Evolutionary conservation across 2,888 invertebrate genomes (phyloP).

Genomic region (Caenorhabditis auriculariae): DNA sequence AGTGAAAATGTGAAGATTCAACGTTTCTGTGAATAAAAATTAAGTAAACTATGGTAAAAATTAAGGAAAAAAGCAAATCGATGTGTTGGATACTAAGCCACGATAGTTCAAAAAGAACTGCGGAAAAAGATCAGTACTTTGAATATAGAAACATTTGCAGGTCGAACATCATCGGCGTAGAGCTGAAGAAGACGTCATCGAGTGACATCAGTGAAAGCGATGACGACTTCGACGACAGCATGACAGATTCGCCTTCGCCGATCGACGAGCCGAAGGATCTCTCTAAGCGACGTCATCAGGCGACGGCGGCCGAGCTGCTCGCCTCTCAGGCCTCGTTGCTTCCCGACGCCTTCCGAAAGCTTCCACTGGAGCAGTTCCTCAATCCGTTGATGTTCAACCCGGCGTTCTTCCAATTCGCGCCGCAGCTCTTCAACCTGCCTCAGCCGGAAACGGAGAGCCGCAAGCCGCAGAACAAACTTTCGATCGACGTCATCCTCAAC

Average conservation of each 20-base stretch:
- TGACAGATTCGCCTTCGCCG: constrained; percentile 47
- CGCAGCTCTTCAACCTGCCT: constrained; percentile 12
- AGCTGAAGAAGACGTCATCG: constrained; percentile 27
- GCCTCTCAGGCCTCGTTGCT: not conserved
- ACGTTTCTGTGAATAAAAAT: too few species aligned
- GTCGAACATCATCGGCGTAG: constrained; percentile 42
- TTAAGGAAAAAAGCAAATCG: too few species aligned
- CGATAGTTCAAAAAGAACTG: too few species aligned
- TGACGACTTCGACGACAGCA: constrained; percentile 44
- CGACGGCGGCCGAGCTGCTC: not conserved
- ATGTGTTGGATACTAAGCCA: too few species aligned
- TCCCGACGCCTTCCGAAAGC: constrained; percentile 11
- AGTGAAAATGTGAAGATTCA: too few species aligned
- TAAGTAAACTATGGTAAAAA: too few species aligned
- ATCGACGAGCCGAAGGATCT: constrained; percentile 41
- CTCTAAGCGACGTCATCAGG: constrained; percentile 8
- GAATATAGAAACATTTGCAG: too few species aligned
- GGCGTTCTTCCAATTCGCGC: constrained; percentile 18
- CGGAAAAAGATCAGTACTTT: too few species aligned
- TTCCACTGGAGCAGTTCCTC: constrained; percentile 18
- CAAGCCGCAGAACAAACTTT: constrained; percentile 35
- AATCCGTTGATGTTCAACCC: constrained; percentile 45
- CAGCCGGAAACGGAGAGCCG: constrained; percentile 6
- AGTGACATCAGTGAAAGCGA: constrained; percentile 32
- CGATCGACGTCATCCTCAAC: constrained; percentile 48